A percentile compares a stretch with the other conserved stretches of the same genome.
phyloP scores from a whole-genome alignment of 1,140 invertebrate species.

The roundworm (Caenorhabditis elegans) region DNA sequence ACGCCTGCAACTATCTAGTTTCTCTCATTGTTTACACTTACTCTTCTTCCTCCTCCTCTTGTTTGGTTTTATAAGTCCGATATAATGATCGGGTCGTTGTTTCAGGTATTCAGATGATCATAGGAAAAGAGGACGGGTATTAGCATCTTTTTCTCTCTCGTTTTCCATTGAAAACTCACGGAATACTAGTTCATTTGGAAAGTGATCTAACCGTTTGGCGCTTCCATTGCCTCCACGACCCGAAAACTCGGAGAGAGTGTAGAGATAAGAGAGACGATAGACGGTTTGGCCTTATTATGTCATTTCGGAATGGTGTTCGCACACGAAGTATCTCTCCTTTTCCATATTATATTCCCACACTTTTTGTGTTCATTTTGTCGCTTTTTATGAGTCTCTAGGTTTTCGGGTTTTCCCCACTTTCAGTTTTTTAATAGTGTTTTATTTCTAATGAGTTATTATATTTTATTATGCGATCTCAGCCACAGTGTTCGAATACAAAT shows the following conservation, averaged over 20 bases:
- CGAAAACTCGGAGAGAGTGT: background rate
- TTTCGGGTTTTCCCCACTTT: too few species aligned
- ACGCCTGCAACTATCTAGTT: background rate
- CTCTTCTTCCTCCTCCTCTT: background rate
- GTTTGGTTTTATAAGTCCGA: background rate
- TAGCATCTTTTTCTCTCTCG: background rate
- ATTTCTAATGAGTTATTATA: too few species aligned
- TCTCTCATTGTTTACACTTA: background rate
- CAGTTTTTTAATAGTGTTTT: too few species aligned
- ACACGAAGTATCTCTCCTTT: background rate
- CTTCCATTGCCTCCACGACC: background rate
- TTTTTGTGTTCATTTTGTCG: background rate
- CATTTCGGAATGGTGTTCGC: background rate
- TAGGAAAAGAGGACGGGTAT: background rate
- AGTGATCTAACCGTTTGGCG: conserved; percentile 1
- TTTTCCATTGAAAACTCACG: too few species aligned
- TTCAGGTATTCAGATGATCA: background rate
- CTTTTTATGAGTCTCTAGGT: too few species aligned
- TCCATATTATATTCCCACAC: background rate
- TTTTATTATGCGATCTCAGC: too few species aligned
- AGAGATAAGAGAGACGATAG: background rate
- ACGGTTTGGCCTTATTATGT: conserved; percentile 22
- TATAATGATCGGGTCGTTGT: conserved; percentile 28
- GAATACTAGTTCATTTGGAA: background rate
- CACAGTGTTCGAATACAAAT: too few species aligned